A percentile compares a stretch with the other conserved stretches of the same genome.
Conservation (phyloP, 1,140 invertebrate species). For the Bombus waltoni region DNA sequence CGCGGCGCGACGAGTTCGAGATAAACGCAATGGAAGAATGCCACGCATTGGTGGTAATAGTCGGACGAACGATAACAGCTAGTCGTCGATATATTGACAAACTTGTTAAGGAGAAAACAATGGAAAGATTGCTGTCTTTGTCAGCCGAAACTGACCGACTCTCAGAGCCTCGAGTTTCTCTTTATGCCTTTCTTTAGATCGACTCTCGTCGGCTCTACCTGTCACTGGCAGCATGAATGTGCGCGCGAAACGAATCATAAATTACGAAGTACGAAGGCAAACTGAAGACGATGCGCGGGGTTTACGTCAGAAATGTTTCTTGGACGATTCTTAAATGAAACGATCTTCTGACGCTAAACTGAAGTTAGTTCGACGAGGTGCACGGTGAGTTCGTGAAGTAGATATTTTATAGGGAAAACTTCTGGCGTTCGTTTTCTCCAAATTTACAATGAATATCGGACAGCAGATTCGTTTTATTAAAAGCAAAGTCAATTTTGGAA, state of each 20-base stretch:
- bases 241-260: no score
- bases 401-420: not conserved
- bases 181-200: not conserved
- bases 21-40: slow-evolving; percentile 46
- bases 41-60: slow-evolving; percentile 46
- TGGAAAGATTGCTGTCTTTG: slow-evolving; percentile 6
- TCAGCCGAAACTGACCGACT: not conserved
- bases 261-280: no score
- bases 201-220: not conserved
- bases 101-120: slow-evolving; percentile 58
- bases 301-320: no score
- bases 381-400: no score
- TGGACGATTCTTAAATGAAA: no score
- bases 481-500: not conserved
- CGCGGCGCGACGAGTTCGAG: not conserved
- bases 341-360: no score
- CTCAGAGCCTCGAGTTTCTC: not conserved
- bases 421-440: not conserved
- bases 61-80: slow-evolving; percentile 62
- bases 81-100: slow-evolving; percentile 72
- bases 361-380: no score
- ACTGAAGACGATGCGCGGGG: no score
- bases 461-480: not conserved
- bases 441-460: not conserved
- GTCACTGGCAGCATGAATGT: not conserved